Conservation (phyloP, 2,797 vertebrate genomes). For the Saxicola maurus region DNA sequence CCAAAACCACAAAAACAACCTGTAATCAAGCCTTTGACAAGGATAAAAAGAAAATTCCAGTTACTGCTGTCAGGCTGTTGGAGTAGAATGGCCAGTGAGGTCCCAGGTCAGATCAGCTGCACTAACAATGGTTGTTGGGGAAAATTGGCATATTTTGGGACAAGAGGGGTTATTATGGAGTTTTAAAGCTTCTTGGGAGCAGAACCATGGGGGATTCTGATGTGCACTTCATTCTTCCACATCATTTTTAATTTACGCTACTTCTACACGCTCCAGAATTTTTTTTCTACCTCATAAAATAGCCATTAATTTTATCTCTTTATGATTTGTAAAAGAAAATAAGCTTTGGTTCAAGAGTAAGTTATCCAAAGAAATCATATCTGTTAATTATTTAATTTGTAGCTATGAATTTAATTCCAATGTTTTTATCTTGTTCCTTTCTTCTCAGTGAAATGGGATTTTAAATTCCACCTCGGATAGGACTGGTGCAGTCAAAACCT, state of each 20-base stretch:
- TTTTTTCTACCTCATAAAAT: fast-evolving
- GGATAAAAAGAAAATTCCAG: neutral
- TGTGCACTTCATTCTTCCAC: neutral
- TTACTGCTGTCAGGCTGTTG: neutral
- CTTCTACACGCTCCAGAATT: fast-evolving
- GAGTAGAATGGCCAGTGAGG: neutral
- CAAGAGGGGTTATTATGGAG: neutral
- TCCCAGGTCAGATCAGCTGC: neutral
- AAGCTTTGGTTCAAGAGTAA: neutral
- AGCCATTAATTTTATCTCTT: neutral
- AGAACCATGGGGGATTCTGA: neutral
- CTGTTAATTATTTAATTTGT: neutral
- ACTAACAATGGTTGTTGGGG: neutral
- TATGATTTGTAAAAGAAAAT: neutral
- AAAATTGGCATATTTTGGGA: neutral
- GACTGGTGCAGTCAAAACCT: neutral
- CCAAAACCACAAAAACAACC: neutral
- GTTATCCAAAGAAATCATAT: neutral
- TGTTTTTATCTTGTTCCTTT: neutral
- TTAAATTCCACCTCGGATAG: neutral
- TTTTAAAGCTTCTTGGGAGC: neutral
- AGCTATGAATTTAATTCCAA: neutral
- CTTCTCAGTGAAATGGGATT: neutral
- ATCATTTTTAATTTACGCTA: fast-evolving
- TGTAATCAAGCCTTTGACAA: neutral